Evolutionary conservation across 2,888 invertebrate species (phyloP).

Genomic region (Leuctra nigra): DNA sequence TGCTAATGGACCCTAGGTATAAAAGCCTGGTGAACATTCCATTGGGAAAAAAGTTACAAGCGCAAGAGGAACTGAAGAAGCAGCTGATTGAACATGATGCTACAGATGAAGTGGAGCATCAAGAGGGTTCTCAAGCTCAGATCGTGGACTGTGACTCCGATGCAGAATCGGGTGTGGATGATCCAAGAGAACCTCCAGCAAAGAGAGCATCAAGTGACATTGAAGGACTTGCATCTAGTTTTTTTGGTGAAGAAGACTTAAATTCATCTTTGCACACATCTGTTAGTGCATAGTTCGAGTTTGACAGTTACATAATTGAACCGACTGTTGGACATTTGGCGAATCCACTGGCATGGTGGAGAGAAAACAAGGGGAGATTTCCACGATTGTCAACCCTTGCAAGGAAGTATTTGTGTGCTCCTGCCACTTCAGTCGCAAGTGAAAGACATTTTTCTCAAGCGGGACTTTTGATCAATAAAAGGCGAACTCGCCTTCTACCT

Average conservation of each 20-base stretch:
- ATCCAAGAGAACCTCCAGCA: neutral
- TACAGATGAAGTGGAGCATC: neutral
- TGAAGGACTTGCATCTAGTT: neutral
- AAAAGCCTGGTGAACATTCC: neutral
- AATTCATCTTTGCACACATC: neutral
- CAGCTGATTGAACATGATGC: neutral
- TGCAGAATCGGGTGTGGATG: too few relatives aligned
- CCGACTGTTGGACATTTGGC: neutral
- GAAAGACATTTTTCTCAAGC: slow-evolving; percentile 6
- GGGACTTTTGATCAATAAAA: neutral
- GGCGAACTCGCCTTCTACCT: neutral
- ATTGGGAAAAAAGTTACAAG: neutral
- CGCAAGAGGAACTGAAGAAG: neutral
- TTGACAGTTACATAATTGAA: neutral
- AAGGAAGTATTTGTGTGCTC: neutral
- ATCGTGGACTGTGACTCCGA: neutral
- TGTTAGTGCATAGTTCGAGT: neutral
- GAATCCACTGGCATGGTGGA: neutral
- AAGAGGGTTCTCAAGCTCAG: neutral
- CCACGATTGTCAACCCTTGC: neutral
- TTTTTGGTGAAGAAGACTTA: neutral
- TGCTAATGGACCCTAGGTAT: neutral
- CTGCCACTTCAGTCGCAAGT: neutral
- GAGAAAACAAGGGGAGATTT: neutral
- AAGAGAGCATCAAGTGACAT: neutral